Evolutionary conservation across 2,797 vertebrate genomes (phyloP), one percentile per base, ranked within the genome.

Genomic region (Periparus ater): DNA sequence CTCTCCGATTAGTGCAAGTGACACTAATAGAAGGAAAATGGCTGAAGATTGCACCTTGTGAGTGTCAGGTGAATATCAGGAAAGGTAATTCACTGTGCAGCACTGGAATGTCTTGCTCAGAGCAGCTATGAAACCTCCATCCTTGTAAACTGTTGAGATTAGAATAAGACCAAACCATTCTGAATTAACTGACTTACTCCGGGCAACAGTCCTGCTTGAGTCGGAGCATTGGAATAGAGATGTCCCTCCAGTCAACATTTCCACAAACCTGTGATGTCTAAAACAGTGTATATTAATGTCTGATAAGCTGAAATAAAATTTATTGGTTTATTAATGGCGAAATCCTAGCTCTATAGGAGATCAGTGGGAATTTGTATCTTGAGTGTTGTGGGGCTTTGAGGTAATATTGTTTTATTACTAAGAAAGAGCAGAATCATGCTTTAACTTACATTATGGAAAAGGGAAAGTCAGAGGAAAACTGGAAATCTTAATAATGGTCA

Each of bases 131-230:
- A 66, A 79, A 70, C 14, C 13, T 87, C 23, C 6, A 15, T 67
- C 34, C 23, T 47, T 61, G 57, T 22, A 85, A 77, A 7, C 3
- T 19, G 27, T 57, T 57, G 57, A 73, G 36, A 29, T 34, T 54
- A 23, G 18, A 34, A 22, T 65, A 67, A 32, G 5, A 51, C 11
- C 15, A 61, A 74, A 7, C 6, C 10, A 23, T 20, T 42, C 6
- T 44, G 25, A 92, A 54, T 23, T 20, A 50, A 48, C 7, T 0
- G 0, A 27, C 27, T 45, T 71, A 5, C 25, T 73, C 47, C 45
- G 89, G 86, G 13, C 22, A 55, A 29, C 10, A 22, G 5, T 38
- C 8, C 34, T 60, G 2, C 29, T 60, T 80, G 68, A 70, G 0
- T 34, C 8, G 67, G 11, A 76, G 10, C 4, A 47, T 2, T 50